phyloP scores from a whole-genome alignment of 2,888 invertebrate genomes.

The Heterodera filipjevi region DNA sequence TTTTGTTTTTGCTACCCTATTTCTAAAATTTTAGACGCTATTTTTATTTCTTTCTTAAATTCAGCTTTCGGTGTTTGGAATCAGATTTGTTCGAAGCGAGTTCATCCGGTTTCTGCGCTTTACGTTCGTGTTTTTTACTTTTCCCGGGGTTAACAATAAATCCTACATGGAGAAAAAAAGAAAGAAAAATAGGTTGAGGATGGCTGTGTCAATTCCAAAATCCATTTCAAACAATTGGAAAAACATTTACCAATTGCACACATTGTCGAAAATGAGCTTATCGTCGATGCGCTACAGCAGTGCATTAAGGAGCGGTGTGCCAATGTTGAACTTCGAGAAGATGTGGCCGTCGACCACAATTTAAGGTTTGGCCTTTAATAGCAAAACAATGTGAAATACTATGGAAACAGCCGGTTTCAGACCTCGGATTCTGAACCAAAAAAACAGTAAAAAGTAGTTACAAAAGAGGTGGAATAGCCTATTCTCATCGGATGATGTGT shows the following conservation, averaged over 20 bases:
- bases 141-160: too few species aligned
- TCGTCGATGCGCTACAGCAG: slow-evolving; percentile 77
- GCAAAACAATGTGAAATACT: too few species aligned
- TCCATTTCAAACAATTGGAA: slow-evolving; percentile 80
- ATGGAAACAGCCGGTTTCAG: too few species aligned
- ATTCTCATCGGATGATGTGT: too few species aligned
- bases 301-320: slow-evolving; percentile 42
- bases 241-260: slow-evolving; percentile 80
- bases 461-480: too few species aligned
- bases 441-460: too few species aligned
- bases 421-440: too few species aligned
- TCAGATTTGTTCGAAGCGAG: slow-evolving; percentile 74
- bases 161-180: background rate
- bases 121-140: slow-evolving; percentile 72
- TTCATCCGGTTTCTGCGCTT: slow-evolving; percentile 80
- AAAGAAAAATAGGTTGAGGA: slow-evolving; percentile 77
- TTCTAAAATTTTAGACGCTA: too few species aligned
- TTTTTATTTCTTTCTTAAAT: slow-evolving; percentile 30
- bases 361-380: slow-evolving; percentile 32
- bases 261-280: slow-evolving; percentile 89
- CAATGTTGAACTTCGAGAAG: slow-evolving; percentile 70
- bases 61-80: slow-evolving; percentile 79
- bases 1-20: background rate
- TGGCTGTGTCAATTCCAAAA: slow-evolving; percentile 83
- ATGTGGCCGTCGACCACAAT: slow-evolving; percentile 69